Evolutionary conservation across 30 jellyfish, hydroid and myxozoan species (phyloP).

Genomic region (Pelagia noctiluca): DNA sequence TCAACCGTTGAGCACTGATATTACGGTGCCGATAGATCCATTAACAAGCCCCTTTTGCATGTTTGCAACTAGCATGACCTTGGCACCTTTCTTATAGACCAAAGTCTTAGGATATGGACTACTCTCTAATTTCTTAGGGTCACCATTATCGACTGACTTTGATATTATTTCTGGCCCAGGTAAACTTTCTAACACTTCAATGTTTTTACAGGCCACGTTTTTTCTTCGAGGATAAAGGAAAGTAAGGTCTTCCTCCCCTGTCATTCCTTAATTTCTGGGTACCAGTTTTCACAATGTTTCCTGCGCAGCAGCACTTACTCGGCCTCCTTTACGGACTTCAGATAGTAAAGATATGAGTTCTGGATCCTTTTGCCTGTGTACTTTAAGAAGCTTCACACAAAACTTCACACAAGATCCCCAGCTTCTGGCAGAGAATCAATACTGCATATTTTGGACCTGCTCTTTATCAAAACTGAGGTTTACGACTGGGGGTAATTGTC

Average conservation of each 20-base stretch:
- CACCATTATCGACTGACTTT: background rate
- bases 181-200: background rate
- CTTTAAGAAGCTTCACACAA: constrained; percentile 3
- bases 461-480: constrained; percentile 2
- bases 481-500: constrained; percentile 5
- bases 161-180: constrained; percentile 6
- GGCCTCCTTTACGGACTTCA: constrained; percentile 6
- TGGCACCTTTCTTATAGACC: background rate
- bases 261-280: background rate
- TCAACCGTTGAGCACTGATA: constrained; percentile 1
- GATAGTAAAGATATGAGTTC: background rate
- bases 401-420: constrained; percentile 2
- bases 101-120: constrained; percentile 1
- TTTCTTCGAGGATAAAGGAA: constrained; percentile 1
- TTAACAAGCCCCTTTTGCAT: constrained; percentile 1
- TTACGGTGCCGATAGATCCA: constrained; percentile 3
- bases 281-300: background rate
- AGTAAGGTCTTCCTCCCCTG: constrained; percentile 1
- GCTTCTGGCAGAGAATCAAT: background rate
- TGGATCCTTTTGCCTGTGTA: constrained; percentile 6
- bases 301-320: background rate
- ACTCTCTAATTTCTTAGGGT: background rate
- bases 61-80: background rate
- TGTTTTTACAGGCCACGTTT: background rate
- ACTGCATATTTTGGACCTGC: background rate